Conservation (phyloP, 2,797 vertebrate genomes). For the Hoplostethus atlanticus region DNA sequence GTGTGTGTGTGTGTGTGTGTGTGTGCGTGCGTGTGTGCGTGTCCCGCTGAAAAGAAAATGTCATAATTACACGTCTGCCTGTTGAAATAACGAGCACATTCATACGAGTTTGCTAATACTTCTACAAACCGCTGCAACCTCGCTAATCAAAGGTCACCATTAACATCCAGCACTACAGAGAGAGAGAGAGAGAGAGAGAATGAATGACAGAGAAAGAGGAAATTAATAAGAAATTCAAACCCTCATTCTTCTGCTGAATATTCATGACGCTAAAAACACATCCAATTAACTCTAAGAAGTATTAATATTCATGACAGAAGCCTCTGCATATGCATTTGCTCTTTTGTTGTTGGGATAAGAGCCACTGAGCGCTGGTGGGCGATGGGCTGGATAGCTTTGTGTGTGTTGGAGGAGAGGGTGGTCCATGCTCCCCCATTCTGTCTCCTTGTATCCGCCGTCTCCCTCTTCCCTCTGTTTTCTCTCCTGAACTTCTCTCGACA, state of each 20-base stretch:
- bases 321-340: slow-evolving; percentile 81
- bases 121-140: slow-evolving; percentile 55
- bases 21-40: too few relatives aligned
- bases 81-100: slow-evolving; percentile 55
- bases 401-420: slow-evolving; percentile 23
- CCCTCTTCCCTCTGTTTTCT: slow-evolving; percentile 16
- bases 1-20: too few relatives aligned
- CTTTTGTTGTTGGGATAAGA: slow-evolving; percentile 81
- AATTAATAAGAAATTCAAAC: slow-evolving; percentile 70
- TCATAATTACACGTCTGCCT: slow-evolving; percentile 68
- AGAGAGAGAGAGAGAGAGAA: slow-evolving; percentile 6
- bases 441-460: slow-evolving; percentile 27
- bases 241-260: slow-evolving; percentile 81
- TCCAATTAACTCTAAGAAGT: slow-evolving; percentile 86
- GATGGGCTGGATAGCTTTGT: slow-evolving; percentile 52
- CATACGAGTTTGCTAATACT: slow-evolving; percentile 60
- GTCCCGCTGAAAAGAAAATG: slow-evolving; percentile 42
- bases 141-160: slow-evolving; percentile 74
- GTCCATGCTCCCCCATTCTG: slow-evolving; percentile 14
- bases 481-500: not conserved
- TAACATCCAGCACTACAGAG: slow-evolving; percentile 57
- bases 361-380: slow-evolving; percentile 57
- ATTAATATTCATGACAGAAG: slow-evolving; percentile 83
- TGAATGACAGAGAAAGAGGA: slow-evolving; percentile 43
- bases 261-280: slow-evolving; percentile 83